Percentiles rank a stretch among this genome's conserved stretches.
Evolutionary conservation across 2,888 invertebrate species (phyloP).

Genomic region (Cremastinae sp.): DNA sequence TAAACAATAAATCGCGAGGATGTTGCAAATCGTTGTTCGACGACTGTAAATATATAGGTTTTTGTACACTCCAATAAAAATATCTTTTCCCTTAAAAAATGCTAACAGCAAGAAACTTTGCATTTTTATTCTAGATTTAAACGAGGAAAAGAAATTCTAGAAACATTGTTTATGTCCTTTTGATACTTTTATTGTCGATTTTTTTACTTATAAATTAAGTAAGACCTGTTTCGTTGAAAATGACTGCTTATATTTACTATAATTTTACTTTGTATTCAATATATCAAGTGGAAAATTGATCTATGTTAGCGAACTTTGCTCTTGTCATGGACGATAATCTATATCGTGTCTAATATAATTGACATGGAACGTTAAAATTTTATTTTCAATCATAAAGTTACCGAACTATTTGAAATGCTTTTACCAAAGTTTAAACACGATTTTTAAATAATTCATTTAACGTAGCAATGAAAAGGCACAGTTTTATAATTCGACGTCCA

Average conservation of each 20-base stretch:
- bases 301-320: not conserved
- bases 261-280: constrained; percentile 14
- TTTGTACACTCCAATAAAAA: constrained; percentile 55
- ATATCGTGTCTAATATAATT: not conserved
- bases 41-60: constrained; percentile 55
- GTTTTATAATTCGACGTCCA: not conserved
- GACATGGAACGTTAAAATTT: constrained; percentile 1
- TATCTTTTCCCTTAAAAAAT: constrained; percentile 48
- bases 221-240: constrained; percentile 20
- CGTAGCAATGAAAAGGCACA: not conserved
- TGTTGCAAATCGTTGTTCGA: constrained; percentile 34
- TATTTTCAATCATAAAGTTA: not conserved
- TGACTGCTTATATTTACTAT: not conserved
- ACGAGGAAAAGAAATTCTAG: not conserved
- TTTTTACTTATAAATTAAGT: constrained; percentile 60
- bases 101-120: not conserved
- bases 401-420: not conserved
- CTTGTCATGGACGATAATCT: constrained; percentile 6
- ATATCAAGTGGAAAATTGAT: not conserved
- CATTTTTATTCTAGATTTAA: not conserved
- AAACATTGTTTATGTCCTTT: not conserved
- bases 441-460: not conserved
- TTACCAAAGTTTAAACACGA: not conserved
- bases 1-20: constrained; percentile 13
- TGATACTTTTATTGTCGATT: constrained; percentile 1